Evolutionary conservation across 2,888 invertebrate species (phyloP), one percentile per base, ranked within the genome.

Genomic region (Bimastos eiseni): DNA sequence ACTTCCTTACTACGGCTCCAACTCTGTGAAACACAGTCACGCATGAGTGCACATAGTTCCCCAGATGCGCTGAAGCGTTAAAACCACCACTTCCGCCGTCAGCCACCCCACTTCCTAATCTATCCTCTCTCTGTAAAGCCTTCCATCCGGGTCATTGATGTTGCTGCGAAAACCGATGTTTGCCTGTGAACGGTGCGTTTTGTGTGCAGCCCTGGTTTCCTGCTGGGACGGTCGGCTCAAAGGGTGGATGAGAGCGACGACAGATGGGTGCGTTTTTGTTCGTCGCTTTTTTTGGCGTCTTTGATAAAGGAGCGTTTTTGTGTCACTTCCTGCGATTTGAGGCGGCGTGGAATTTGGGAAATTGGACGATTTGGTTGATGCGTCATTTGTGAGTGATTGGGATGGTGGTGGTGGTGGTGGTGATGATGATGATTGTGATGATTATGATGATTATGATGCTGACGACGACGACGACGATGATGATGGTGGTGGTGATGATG

Each of bases 251-350:
- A 24, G 86, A 6, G 0, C 6, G 36, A 37, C 86, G 86, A 86
- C 86, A 86, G 86, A 86, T 86, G 86, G 86, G 37, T 37, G 86
- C 86, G 86, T 86, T 86, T 86, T 86, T 86, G 86, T 86, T 86
- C 86, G 34, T 34, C 37, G 86, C 11, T 30, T 86, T 86, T 86
- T 86, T 86, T 34, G 86, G 24, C 30, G 33, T 86, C 37, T 13
- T 36, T 37, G 86, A 86, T 37, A 24, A 86, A 34, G 37, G 37
- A 33, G 37, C 21, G 36, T 86, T 86, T 86, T 37, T 86, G 86
- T 86, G 86, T 37, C 34, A 86, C 86, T 86, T 86, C 86, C 86
- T 70, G 70, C 70, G 70, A 70, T 70, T 70, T 70, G n/a, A n/a
- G 70, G 11, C 70, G n/a, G n/a, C 70, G 70, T 70, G 70, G 70